Evolutionary conservation across 2,113 vertebrate species (phyloP).

Genomic region (Hyla sarda): DNA sequence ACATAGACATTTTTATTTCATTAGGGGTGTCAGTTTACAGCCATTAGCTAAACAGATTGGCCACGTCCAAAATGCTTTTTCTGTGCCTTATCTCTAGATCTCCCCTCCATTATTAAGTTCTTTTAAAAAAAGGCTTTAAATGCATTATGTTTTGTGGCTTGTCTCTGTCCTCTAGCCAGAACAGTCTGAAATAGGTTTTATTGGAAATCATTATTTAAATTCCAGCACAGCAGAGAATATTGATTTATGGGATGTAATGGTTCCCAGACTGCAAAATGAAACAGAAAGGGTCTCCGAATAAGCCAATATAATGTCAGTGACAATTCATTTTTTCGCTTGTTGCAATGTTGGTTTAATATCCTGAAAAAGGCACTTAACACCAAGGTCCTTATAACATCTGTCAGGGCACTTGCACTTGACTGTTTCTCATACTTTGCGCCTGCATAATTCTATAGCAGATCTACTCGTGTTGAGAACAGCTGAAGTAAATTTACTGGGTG

Average conservation of each 20-base stretch:
- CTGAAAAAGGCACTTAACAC: slow-evolving; percentile 79
- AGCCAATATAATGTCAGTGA: slow-evolving; percentile 75
- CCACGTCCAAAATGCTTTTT: slow-evolving; percentile 71
- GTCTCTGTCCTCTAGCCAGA: slow-evolving; percentile 72
- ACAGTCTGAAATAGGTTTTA: slow-evolving; percentile 76
- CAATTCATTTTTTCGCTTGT: slow-evolving; percentile 78
- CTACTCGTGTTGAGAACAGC: slow-evolving; percentile 67
- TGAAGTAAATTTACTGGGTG: slow-evolving; percentile 73
- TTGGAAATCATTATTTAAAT: slow-evolving; percentile 83
- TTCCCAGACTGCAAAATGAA: slow-evolving; percentile 77
- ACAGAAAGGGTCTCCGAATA: slow-evolving; percentile 69
- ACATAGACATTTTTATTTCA: slow-evolving; percentile 82
- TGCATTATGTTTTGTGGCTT: slow-evolving; percentile 70
- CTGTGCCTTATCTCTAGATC: slow-evolving; percentile 78
- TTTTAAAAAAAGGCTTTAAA: slow-evolving; percentile 66
- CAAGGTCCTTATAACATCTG: slow-evolving; percentile 75
- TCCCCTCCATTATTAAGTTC: slow-evolving; percentile 75
- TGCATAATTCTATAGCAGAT: slow-evolving; percentile 43
- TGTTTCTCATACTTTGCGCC: slow-evolving; percentile 68
- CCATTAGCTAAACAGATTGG: slow-evolving; percentile 82
- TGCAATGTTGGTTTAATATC: slow-evolving; percentile 80
- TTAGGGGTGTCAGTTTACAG: slow-evolving; percentile 82
- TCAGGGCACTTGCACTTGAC: slow-evolving; percentile 61
- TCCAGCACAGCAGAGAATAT: slow-evolving; percentile 71
- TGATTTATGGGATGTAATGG: slow-evolving; percentile 74